Evolutionary conservation across 2,113 vertebrate genomes (phyloP), one percentile per base, ranked within the genome.

Genomic region (Baryphthengus martii): DNA sequence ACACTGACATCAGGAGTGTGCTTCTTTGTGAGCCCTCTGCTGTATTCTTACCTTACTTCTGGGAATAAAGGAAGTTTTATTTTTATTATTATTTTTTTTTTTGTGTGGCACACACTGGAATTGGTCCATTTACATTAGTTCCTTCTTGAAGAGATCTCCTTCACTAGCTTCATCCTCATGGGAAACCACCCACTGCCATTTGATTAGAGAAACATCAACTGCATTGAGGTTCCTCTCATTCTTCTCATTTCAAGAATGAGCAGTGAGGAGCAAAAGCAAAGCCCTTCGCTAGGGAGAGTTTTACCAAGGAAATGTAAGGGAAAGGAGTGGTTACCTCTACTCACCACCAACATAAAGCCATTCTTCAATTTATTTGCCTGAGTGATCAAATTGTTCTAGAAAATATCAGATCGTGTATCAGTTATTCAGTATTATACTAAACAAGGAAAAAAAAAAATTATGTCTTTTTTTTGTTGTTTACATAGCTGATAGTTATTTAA

Each of bases 151-250:
- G 21, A 70, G 40, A 58, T 73, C 2, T 83, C 29, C 24, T 45
- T 45, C 20, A 58, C 13, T 44, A 77, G 7, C 3, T 13, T 29
- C 0, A 0, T 67, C 7, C 5, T 85, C 10, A 19, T 6, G 24
- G 17, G 75, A 83, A 68, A 39, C 24, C 74, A 4, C 11, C 17
- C 42, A 25, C n/a, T 42, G 23, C 8, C 7, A 26, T 55, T 82
- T 83, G 9, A 20, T 77, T 35, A 56, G 20, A 39, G 68, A 79
- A 83, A 8, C 11, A 70, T 7, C 13, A 66, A 5, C 10, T 37
- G 7, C 56, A 18, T 8, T 12, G 40, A 90, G 2, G 3, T 44
- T 73, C 10, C 11, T 66, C 25, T 18, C 14, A 10, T 88, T 73
- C 39, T 88, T 73, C 39, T 53, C 5, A 11, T 8, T 8, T 49